A percentile compares a stretch with the other conserved stretches of the same genome.
Evolutionary conservation across 2,888 invertebrate genomes (phyloP).

Genomic region (Lydus trimaculatus): DNA sequence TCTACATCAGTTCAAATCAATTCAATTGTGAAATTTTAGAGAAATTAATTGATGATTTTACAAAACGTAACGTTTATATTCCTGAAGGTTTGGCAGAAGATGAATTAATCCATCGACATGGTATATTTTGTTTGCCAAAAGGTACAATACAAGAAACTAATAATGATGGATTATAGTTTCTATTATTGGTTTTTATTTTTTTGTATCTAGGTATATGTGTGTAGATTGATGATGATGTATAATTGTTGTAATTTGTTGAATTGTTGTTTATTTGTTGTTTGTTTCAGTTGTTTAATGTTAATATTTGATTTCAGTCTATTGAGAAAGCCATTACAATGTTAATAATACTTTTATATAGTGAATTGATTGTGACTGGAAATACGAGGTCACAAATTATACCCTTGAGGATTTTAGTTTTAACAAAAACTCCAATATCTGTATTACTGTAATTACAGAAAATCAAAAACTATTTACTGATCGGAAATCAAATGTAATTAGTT

Average conservation of each 20-base stretch:
- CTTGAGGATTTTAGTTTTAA: background rate
- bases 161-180: background rate
- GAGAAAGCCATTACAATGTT: background rate
- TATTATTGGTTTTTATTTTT: background rate
- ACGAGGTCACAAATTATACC: background rate
- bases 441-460: background rate
- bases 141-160: background rate
- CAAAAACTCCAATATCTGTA: background rate
- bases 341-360: background rate
- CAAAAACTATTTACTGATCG: background rate
- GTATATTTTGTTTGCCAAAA: background rate
- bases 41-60: conserved; percentile 10
- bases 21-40: conserved; percentile 12
- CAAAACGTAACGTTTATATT: background rate
- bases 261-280: background rate
- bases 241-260: background rate
- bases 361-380: background rate
- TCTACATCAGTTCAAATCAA: conserved; percentile 10
- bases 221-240: background rate
- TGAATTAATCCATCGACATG: conserved; percentile 6
- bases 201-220: background rate
- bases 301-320: background rate
- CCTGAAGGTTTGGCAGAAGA: conserved; percentile 19
- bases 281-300: background rate
- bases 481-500: background rate